Evolutionary conservation across 92 coral and sea anemone species (phyloP).

Genomic region (Montipora capitata): DNA sequence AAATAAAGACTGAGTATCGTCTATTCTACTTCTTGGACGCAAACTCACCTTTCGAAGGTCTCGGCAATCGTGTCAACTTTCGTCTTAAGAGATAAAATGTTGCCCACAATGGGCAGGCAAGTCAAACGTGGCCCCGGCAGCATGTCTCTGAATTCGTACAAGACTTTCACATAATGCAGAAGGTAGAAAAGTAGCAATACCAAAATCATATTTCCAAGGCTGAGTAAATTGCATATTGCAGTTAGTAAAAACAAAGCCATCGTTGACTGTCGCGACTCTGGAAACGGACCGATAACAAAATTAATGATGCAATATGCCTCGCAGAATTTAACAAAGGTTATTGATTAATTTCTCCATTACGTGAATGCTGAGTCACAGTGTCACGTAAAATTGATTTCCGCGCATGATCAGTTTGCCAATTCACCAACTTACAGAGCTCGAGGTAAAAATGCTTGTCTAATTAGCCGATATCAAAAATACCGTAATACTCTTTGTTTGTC

Average conservation of each 20-base stretch:
- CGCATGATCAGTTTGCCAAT: too few species aligned
- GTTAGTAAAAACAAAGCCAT: slow-evolving; percentile 5
- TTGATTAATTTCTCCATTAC: too few species aligned
- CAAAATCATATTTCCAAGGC: slow-evolving; percentile 27
- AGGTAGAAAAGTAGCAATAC: slow-evolving; percentile 26
- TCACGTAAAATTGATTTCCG: too few species aligned
- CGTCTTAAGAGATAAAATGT: slow-evolving; percentile 29
- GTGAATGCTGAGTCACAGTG: too few species aligned
- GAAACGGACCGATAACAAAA: background rate
- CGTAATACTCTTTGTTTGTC: too few species aligned
- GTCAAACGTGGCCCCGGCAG: slow-evolving; percentile 76
- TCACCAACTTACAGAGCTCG: too few species aligned
- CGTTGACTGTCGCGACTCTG: background rate
- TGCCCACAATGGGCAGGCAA: slow-evolving; percentile 65
- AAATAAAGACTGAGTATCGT: too few species aligned
- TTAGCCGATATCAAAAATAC: too few species aligned
- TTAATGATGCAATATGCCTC: background rate
- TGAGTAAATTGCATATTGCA: background rate
- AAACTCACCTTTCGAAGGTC: slow-evolving; percentile 13
- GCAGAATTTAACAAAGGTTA: too few species aligned
- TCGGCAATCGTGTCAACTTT: slow-evolving; percentile 15
- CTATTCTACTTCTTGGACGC: too few species aligned
- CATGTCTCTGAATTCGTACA: slow-evolving; percentile 70
- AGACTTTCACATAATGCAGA: slow-evolving; percentile 33
- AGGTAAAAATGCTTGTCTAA: too few species aligned